A percentile compares a stretch with the other conserved stretches of the same genome.
These are phyloP conservation scores for Rana temporaria DNA, from an alignment of 2,113 vertebrate genomes.

Conservation along the genomic window DNA sequence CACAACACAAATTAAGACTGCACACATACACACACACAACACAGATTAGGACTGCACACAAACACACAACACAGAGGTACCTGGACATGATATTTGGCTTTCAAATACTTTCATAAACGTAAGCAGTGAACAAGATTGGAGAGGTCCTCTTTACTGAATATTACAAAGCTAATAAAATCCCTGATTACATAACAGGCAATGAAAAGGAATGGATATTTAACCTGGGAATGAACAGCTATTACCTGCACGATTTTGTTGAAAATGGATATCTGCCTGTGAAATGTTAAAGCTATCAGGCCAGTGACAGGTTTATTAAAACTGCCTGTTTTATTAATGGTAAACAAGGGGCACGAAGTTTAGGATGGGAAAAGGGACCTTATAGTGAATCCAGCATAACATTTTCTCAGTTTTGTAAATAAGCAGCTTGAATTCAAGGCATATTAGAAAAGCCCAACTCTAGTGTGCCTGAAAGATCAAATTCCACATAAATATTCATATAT, in stretches of 20 bases:
- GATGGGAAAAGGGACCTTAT: neutral
- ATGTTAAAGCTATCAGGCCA: neutral
- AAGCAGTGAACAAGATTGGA: too few species aligned
- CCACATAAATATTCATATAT: neutral
- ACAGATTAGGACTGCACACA: too few species aligned
- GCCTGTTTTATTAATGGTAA: constrained; percentile 18
- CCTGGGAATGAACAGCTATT: neutral
- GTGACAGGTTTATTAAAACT: constrained; percentile 17
- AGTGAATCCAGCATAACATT: neutral
- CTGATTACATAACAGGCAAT: neutral
- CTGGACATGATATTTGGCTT: too few species aligned
- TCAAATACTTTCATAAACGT: too few species aligned
- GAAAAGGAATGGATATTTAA: neutral
- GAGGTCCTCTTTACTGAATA: neutral
- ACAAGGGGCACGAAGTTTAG: neutral
- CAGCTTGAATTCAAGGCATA: neutral
- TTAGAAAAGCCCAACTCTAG: neutral
- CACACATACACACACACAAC: too few species aligned
- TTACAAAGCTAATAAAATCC: neutral
- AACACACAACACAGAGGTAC: too few species aligned
- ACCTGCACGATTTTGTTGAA: neutral
- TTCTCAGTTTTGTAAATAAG: neutral
- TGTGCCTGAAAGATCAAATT: neutral
- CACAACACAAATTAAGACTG: too few species aligned
- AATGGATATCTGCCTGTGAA: neutral